Evolutionary conservation across 2,113 vertebrate genomes (phyloP).

Genomic region (Oreochromis tanganicae): DNA sequence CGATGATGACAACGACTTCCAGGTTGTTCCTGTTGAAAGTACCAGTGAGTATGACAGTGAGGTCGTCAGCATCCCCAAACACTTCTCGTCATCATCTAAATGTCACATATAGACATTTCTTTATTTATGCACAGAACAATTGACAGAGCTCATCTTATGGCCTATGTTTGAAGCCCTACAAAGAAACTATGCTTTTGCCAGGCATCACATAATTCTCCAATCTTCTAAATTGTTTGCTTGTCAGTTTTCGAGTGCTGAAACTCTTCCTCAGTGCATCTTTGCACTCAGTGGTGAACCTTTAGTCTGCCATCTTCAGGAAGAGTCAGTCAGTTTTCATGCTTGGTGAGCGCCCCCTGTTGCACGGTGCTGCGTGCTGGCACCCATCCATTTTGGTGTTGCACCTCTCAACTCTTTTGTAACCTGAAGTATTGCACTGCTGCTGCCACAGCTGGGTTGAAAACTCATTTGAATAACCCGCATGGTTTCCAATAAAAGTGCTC

Average conservation of each 20-base stretch:
- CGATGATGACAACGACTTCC: slow-evolving; percentile 68
- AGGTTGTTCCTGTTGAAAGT: slow-evolving; percentile 87
- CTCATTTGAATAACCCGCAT: neutral
- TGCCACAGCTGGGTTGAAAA: neutral
- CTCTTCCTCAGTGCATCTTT: neutral
- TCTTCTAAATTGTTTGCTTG: neutral
- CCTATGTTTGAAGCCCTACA: neutral
- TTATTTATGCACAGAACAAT: neutral
- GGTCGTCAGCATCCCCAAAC: neutral
- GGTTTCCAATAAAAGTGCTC: neutral
- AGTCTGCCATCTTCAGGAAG: neutral
- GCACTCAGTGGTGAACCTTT: neutral
- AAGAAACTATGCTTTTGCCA: neutral
- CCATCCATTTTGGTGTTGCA: neutral
- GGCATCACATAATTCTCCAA: neutral
- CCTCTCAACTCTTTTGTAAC: neutral
- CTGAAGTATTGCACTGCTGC: neutral
- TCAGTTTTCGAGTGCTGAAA: neutral
- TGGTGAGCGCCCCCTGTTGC: neutral
- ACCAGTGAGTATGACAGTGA: slow-evolving; percentile 76
- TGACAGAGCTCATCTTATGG: neutral
- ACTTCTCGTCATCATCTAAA: neutral
- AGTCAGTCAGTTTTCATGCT: neutral
- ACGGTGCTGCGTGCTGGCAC: neutral
- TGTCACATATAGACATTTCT: neutral